These are phyloP conservation scores for Botrylloides violaceus DNA, from an alignment of 23 tunicate species.

Conservation along the genomic window DNA sequence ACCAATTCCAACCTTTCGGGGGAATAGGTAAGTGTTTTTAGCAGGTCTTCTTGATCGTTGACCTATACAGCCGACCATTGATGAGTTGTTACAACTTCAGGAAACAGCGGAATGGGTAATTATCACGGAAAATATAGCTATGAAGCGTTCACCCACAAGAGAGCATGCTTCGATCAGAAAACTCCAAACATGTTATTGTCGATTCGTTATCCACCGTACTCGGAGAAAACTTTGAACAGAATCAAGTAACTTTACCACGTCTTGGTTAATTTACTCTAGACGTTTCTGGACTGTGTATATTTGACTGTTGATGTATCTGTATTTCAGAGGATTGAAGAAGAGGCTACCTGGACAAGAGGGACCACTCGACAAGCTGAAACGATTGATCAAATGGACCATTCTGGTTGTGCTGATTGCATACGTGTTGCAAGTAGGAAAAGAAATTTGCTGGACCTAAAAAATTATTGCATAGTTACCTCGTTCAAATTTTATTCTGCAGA, in stretches of 20 bases:
- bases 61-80: too few species aligned
- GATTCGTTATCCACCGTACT: constrained; percentile 49
- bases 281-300: too few species aligned
- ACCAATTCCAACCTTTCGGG: constrained; percentile 66
- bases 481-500: too few species aligned
- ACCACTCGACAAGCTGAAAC: neutral
- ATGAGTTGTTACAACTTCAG: neutral
- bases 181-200: constrained; percentile 35
- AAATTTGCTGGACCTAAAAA: too few species aligned
- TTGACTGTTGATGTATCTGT: neutral
- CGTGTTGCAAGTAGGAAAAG: neutral
- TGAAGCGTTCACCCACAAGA: constrained; percentile 51
- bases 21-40: constrained; percentile 36
- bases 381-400: neutral
- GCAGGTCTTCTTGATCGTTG: neutral
- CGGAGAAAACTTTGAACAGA: constrained; percentile 17
- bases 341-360: neutral
- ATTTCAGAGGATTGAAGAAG: neutral
- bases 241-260: constrained; percentile 1
- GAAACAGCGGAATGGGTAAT: constrained; percentile 56
- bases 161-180: constrained; percentile 31
- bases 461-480: too few species aligned
- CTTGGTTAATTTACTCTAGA: too few species aligned
- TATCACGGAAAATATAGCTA: constrained; percentile 77
- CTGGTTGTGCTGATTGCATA: neutral